Percentiles rank a stretch among this genome's conserved stretches.
These are phyloP conservation scores for Trichogramma dendrolimi DNA, from an alignment of 2,888 invertebrate genomes.

Conservation along the genomic window DNA sequence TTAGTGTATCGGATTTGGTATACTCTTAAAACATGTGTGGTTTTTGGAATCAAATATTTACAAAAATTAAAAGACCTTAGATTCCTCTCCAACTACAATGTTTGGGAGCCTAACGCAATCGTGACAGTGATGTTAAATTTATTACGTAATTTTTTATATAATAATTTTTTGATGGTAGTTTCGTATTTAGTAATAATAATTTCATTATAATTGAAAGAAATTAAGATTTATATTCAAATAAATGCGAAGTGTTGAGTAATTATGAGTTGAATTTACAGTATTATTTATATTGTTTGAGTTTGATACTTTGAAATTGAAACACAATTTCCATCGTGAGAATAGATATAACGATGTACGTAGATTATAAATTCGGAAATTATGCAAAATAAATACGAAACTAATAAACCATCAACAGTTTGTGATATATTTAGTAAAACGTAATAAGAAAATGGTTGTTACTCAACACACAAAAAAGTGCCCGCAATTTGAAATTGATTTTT, in stretches of 20 bases:
- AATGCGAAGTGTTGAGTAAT: too few species aligned
- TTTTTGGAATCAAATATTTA: not conserved
- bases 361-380: too few species aligned
- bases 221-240: too few species aligned
- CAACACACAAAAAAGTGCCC: conserved; percentile 33
- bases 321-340: too few species aligned
- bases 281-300: too few species aligned
- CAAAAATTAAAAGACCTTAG: conserved; percentile 42
- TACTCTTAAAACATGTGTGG: not conserved
- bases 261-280: too few species aligned
- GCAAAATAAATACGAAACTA: conserved; percentile 2
- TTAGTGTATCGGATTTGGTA: not conserved
- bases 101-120: conserved; percentile 16
- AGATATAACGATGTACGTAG: too few species aligned
- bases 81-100: conserved; percentile 50
- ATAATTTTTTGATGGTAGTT: conserved; percentile 49
- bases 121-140: conserved; percentile 52
- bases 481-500: too few species aligned
- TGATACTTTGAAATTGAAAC: too few species aligned
- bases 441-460: conserved; percentile 47
- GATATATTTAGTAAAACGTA: conserved; percentile 51
- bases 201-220: too few species aligned
- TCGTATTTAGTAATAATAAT: not conserved
- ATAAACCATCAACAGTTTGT: conserved; percentile 49
- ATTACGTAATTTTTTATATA: conserved; percentile 49